Evolutionary conservation across 2,797 vertebrate genomes (phyloP).

Genomic region (Cyprinella venusta): DNA sequence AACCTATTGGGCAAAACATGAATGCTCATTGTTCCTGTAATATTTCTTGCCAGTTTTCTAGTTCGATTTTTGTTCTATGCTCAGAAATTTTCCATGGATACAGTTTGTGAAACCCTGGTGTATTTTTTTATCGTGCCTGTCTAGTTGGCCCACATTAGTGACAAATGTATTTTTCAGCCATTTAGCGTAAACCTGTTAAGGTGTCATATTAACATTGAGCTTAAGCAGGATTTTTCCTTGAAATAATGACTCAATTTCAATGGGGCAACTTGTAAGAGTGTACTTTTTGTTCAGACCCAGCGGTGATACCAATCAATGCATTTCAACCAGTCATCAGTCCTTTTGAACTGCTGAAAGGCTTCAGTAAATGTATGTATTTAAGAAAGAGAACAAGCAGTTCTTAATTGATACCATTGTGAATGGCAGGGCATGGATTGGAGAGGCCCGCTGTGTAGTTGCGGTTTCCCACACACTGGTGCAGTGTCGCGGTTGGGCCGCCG

Average conservation of each 20-base stretch:
- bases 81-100: background rate
- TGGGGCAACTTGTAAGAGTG: constrained; percentile 8
- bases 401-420: constrained; percentile 34
- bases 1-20: background rate
- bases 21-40: background rate
- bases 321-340: constrained; percentile 33
- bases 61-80: background rate
- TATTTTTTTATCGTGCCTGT: background rate
- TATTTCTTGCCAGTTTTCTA: background rate
- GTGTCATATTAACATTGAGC: constrained; percentile 32
- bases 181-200: constrained; percentile 34
- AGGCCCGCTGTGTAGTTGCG: constrained; percentile 67
- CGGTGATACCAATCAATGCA: constrained; percentile 38
- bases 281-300: constrained; percentile 41
- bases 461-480: constrained; percentile 76
- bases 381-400: constrained; percentile 27
- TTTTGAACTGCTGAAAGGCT: constrained; percentile 41
- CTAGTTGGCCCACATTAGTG: constrained; percentile 19
- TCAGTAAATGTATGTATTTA: constrained; percentile 43
- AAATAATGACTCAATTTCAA: constrained; percentile 19
- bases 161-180: constrained; percentile 5
- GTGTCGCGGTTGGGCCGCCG: constrained; percentile 85
- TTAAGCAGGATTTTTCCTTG: constrained; percentile 18
- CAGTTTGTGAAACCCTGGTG: background rate
- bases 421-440: constrained; percentile 65